A percentile compares a stretch with the other conserved stretches of the same genome.
Evolutionary conservation across 2,113 vertebrate genomes (phyloP).

Genomic region (Octodon degus): DNA sequence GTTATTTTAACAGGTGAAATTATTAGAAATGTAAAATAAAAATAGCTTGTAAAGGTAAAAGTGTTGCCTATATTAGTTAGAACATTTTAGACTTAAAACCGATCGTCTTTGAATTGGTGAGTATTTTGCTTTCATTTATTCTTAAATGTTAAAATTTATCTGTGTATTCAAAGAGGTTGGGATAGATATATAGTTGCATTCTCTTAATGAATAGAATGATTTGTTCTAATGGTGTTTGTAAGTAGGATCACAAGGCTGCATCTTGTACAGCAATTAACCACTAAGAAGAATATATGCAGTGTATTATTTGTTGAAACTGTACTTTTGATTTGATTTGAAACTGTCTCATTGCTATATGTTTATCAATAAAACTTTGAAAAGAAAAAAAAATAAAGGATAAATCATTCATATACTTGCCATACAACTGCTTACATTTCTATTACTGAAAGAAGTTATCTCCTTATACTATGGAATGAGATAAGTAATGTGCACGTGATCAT

Average conservation of each 20-base stretch:
- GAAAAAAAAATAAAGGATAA: too few species aligned
- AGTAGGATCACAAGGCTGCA: too few species aligned
- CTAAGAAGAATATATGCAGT: too few species aligned
- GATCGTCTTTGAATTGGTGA: not conserved
- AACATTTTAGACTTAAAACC: not conserved
- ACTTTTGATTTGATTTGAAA: too few species aligned
- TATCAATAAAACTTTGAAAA: too few species aligned
- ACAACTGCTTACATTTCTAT: not conserved
- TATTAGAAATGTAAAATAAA: not conserved
- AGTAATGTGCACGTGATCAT: not conserved
- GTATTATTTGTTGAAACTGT: too few species aligned
- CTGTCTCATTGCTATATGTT: too few species aligned
- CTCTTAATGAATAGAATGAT: too few species aligned
- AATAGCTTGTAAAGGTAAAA: not conserved
- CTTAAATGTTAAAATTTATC: conserved; percentile 20
- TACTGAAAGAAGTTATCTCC: not conserved
- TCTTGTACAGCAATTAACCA: too few species aligned
- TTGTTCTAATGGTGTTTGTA: too few species aligned
- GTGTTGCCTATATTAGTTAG: not conserved
- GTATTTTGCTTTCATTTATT: conserved; percentile 17
- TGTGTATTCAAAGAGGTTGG: too few species aligned
- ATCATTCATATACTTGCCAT: conserved; percentile 8
- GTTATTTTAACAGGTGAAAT: not conserved
- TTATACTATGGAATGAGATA: conserved; percentile 17
- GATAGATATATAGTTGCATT: too few species aligned